Base-by-base conservation (phyloP, 2,113 vertebrate species). In the Falco punctatus region DNA sequence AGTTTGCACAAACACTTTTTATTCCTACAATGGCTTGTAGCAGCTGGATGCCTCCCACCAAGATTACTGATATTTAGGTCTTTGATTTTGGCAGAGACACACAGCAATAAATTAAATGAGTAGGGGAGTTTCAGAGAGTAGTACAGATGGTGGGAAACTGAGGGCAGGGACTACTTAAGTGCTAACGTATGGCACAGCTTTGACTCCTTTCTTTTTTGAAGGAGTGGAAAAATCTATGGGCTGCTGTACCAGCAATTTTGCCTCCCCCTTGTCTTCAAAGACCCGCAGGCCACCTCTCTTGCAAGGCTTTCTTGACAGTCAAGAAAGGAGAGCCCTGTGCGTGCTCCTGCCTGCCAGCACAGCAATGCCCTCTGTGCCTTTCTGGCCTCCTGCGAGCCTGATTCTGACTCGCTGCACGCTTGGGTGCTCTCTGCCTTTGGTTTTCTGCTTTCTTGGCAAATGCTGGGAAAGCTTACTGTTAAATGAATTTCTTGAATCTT, bases 11-110 rank as follows among this genome's bases (percentile, higher is more conserved):
- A 82, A 59, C 4, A 14, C 3, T 1, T 67, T 91, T 89, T 87
- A 18, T 86, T 88, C 81, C 62, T 91, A 14, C 58, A 79, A 20
- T 66, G 91, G 93, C 62, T 65, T 0, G 5, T 59, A 92, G 92
- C 96, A 92, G 88, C 94, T 94, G 92, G 91, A 91, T 95, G 62
- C 94, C 94, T 95, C 95, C 95, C 92, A 89, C 95, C 89, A 69
- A 74, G 95, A 95, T 69, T 84, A 32, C 86, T 86, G 92, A 79
- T 92, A 35, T 44, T 94, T 49, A 46, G 84, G 65, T 57, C 86
- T 90, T 93, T 89, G 89, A 82, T 94, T 92, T 46, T 87, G 84
- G 81, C 2, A 0, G 81, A 79, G 81, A 62, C 40, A 27, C 30
- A 6, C 28, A 73, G 89, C 85, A 85, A 94, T 91, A 89, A 91